Conservation (phyloP, 1,140 invertebrate genomes). For the Aphidius ervi region DNA sequence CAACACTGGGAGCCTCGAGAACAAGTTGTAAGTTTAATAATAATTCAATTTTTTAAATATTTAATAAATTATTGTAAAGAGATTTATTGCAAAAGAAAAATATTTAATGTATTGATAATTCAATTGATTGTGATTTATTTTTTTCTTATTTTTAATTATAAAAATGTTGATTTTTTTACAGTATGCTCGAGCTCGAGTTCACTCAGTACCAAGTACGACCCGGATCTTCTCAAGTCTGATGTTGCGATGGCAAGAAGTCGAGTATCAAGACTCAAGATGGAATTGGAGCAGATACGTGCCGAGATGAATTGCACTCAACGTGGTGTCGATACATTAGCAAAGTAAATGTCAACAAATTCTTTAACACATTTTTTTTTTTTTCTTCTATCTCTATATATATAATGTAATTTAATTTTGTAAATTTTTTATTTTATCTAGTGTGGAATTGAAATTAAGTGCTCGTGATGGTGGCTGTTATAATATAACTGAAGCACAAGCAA, state of each 20-base stretch:
- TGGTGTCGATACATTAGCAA: slow-evolving; percentile 86
- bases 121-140: neutral
- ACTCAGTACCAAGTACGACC: slow-evolving; percentile 88
- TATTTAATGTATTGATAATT: slow-evolving; percentile 13
- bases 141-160: slow-evolving; percentile 1
- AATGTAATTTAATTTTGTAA: slow-evolving; percentile 19
- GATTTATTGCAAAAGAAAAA: no score
- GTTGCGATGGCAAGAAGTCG: slow-evolving; percentile 82
- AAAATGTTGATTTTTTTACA: slow-evolving; percentile 43
- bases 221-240: slow-evolving; percentile 88
- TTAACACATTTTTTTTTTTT: slow-evolving; percentile 6
- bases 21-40: slow-evolving; percentile 72
- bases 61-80: neutral
- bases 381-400: slow-evolving; percentile 1
- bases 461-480: slow-evolving; percentile 84
- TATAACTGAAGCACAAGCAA: slow-evolving; percentile 88
- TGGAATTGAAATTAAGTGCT: slow-evolving; percentile 84
- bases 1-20: slow-evolving; percentile 76
- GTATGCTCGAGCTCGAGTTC: slow-evolving; percentile 89
- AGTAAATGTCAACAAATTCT: slow-evolving; percentile 56
- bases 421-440: slow-evolving; percentile 56
- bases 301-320: slow-evolving; percentile 89
- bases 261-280: slow-evolving; percentile 82
- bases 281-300: slow-evolving; percentile 85
- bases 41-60: slow-evolving; percentile 13